Percentiles rank a stretch among this genome's conserved stretches.
These are phyloP conservation scores for Chaetodon auriga DNA, from an alignment of 2,113 vertebrate genomes.

Conservation along the genomic window DNA sequence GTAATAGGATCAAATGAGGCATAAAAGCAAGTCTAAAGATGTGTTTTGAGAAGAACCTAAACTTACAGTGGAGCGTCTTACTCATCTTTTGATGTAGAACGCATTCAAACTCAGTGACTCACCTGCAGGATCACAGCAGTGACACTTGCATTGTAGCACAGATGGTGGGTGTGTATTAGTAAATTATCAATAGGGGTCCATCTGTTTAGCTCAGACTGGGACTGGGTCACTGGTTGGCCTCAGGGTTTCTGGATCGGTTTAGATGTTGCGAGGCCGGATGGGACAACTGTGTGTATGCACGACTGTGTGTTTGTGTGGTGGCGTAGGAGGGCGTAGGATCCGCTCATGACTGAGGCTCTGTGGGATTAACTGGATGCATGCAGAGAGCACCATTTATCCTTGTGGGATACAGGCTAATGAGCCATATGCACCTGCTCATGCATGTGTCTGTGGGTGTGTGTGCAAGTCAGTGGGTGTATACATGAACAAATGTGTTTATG, in stretches of 20 bases:
- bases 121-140: conserved; percentile 52
- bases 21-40: neutral
- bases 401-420: conserved; percentile 77
- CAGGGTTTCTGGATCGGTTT: conserved; percentile 43
- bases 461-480: neutral
- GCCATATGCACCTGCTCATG: conserved; percentile 48
- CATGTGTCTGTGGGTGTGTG: conserved; percentile 19
- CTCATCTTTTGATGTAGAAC: conserved; percentile 29
- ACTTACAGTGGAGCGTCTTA: neutral
- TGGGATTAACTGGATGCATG: conserved; percentile 64
- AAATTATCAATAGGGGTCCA: conserved; percentile 75
- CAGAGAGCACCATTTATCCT: conserved; percentile 64
- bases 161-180: conserved; percentile 62
- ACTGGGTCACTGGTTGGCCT: conserved; percentile 62
- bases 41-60: neutral
- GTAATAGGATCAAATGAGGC: neutral
- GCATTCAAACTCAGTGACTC: conserved; percentile 25
- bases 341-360: conserved; percentile 51
- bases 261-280: conserved; percentile 10
- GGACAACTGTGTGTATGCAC: neutral
- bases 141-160: conserved; percentile 34
- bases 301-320: conserved; percentile 19
- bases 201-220: conserved; percentile 62
- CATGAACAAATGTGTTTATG: conserved; percentile 4
- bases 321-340: conserved; percentile 5